Conservation (phyloP, 2,797 vertebrate species). For the Smutsia temminckii region DNA sequence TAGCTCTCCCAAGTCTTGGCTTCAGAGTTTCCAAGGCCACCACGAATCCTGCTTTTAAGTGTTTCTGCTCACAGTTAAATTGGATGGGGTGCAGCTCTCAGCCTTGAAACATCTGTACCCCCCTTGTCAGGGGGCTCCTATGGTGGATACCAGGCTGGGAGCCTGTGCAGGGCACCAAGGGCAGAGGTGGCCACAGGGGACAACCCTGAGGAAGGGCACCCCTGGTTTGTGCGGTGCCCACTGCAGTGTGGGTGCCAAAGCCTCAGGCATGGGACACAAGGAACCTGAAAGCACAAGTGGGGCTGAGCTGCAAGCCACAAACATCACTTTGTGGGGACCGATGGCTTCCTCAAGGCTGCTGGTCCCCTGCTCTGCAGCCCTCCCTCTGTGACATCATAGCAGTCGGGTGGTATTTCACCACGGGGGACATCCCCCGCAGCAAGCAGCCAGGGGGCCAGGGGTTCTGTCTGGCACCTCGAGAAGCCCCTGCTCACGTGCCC, state of each 20-base stretch:
- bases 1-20: background rate
- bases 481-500: fast-evolving
- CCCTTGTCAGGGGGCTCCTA: background rate
- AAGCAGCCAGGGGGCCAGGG: too few relatives aligned
- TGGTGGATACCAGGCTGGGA: background rate
- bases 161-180: fast-evolving
- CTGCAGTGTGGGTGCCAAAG: fast-evolving
- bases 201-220: background rate
- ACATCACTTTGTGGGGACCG: too few relatives aligned
- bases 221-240: fast-evolving
- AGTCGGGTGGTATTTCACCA: background rate
- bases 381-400: background rate
- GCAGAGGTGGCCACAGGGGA: background rate
- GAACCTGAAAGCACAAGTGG: background rate
- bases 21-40: background rate
- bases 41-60: fast-evolving
- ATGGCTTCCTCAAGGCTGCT: fast-evolving
- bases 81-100: background rate
- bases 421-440: background rate
- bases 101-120: background rate
- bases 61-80: fast-evolving
- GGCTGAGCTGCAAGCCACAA: background rate
- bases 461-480: fast-evolving
- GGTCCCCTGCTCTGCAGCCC: too few relatives aligned
- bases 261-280: background rate